These are phyloP conservation scores for Mastomys natalensis DNA, from an alignment of 2,113 vertebrate species.

Conservation along the genomic window DNA sequence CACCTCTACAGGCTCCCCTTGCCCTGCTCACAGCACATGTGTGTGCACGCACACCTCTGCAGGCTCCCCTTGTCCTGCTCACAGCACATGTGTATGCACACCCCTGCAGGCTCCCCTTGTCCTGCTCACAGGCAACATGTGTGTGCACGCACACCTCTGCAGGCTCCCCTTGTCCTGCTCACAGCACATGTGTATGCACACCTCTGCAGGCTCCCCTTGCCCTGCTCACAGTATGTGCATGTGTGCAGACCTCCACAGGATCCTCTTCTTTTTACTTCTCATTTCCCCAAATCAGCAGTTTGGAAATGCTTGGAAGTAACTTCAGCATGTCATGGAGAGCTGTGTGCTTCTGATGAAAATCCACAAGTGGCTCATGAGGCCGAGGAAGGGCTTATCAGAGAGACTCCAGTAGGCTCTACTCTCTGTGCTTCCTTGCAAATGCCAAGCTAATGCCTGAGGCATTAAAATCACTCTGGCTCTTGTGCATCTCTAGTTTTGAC, in stretches of 20 bases:
- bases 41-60: too few species aligned
- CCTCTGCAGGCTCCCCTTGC: background rate
- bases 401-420: background rate
- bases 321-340: background rate
- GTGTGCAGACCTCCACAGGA: too few species aligned
- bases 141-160: too few species aligned
- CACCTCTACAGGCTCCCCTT: too few species aligned
- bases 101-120: background rate
- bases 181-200: background rate
- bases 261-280: background rate
- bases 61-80: background rate
- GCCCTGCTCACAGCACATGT: background rate
- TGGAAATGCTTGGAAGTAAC: background rate
- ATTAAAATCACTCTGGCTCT: conserved; percentile 51
- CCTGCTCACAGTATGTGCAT: background rate
- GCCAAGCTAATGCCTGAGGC: background rate
- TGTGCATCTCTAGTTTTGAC: conserved; percentile 72
- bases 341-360: background rate
- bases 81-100: background rate
- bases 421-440: conserved; percentile 4
- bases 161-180: background rate
- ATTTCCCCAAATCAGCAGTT: background rate
- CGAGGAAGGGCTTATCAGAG: background rate
- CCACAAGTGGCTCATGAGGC: background rate
- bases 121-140: background rate